Evolutionary conservation across 2,888 invertebrate genomes (phyloP), one percentile per base, ranked within the genome.

Genomic region (Yponomeuta evonymella): DNA sequence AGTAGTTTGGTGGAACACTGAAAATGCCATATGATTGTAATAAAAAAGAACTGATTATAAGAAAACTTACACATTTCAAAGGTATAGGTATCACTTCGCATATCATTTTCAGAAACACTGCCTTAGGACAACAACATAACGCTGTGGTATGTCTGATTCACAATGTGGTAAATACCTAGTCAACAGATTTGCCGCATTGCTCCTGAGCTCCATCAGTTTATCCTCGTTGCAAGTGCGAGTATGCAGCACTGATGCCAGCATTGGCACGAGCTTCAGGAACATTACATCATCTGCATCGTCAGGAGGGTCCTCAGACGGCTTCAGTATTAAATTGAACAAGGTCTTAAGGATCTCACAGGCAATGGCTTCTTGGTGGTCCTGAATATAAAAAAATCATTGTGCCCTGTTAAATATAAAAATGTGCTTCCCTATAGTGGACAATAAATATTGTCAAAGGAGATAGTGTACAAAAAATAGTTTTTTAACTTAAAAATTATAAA

Each of bases 171-270:
- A 43, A 43, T 43, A 92, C 93, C 93, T 94, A 67, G 96, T 97
- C 74, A 98, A 88, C 76, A 98, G 90, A 89, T 98, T 97, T 10
- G 97, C 94, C 73, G 96, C 94, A 87, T 98, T 95, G 77, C 96
- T 96, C 76, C 95, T 93, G 51, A 98, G 87, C 74, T 95, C 95
- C 80, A 94, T 93, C 70, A 94, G 88, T 79, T 95, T 95, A 1
- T 94, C 94, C 43, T 93, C 88, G 72, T 88, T 91, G 43, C 90
- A 84, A 1, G 94, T 90, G 69, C 93, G 89, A 73, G 93, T 93
- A 73, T 95, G 85, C 3, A 98, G 87, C 71, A 97, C 87, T 73
- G 95, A 94, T 63, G 95, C 94, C 66, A 97, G 89, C 72, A 96
- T 94, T 10, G 94, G 93, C 73, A 96, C 95, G 71, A 98, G 84